Evolutionary conservation across 2,113 vertebrate genomes (phyloP).

Genomic region (Callipepla squamata): DNA sequence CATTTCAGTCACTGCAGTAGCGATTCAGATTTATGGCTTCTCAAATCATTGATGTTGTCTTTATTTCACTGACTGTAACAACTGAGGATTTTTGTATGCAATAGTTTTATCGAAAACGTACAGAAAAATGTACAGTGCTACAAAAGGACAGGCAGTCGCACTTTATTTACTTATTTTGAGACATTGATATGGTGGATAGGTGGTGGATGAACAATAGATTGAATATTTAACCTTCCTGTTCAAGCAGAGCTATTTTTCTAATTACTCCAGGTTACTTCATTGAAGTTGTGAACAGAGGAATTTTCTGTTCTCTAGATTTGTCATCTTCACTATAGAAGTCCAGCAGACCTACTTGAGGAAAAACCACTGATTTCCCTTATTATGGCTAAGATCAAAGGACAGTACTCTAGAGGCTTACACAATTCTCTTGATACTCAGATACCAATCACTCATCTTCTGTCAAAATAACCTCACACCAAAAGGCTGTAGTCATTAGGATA

Average conservation of each 20-base stretch:
- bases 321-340: not conserved
- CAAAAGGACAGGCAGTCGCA: not conserved
- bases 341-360: not conserved
- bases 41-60: not conserved
- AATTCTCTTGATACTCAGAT: not conserved
- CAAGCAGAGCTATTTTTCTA: not conserved
- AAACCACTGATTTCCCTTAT: fast-evolving
- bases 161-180: not conserved
- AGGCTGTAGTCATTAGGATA: not conserved
- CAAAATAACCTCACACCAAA: not conserved
- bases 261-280: fast-evolving
- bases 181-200: not conserved
- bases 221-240: not conserved
- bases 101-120: not conserved
- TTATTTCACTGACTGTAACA: not conserved
- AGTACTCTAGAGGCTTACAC: not conserved
- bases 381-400: not conserved
- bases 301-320: not conserved
- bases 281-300: not conserved
- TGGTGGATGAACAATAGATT: not conserved
- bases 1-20: not conserved
- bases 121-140: not conserved
- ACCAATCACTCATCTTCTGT: not conserved
- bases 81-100: not conserved
- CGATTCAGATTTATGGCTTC: not conserved